These are phyloP conservation scores for Elgaria multicarinata DNA, from an alignment of 2,113 vertebrate genomes.

Conservation along the genomic window DNA sequence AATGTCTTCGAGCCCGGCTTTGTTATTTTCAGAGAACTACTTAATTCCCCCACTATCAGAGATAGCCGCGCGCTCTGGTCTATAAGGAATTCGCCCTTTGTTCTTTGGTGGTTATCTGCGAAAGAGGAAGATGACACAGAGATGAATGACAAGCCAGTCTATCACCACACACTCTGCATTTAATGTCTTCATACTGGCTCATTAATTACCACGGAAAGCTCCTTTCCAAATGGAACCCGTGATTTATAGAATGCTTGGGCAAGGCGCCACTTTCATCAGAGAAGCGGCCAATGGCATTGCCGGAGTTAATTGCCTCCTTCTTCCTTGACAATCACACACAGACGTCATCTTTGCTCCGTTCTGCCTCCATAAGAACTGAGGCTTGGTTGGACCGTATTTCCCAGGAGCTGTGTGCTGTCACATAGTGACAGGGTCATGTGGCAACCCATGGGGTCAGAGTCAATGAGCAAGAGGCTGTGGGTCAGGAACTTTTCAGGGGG, in stretches of 20 bases:
- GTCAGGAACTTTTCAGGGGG: no score
- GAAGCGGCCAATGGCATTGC: slow-evolving; percentile 26
- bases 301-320: slow-evolving; percentile 12
- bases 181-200: slow-evolving; percentile 75
- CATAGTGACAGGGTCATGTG: background rate
- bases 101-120: slow-evolving; percentile 63
- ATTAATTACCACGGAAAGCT: slow-evolving; percentile 74
- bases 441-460: no score
- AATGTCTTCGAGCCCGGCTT: slow-evolving; percentile 61
- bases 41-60: slow-evolving; percentile 67
- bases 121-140: slow-evolving; percentile 66
- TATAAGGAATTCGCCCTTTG: slow-evolving; percentile 71
- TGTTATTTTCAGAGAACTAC: slow-evolving; percentile 67
- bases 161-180: slow-evolving; percentile 61
- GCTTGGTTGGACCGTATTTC: background rate
- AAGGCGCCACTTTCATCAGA: slow-evolving; percentile 57
- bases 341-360: background rate
- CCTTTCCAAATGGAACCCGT: slow-evolving; percentile 63
- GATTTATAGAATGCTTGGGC: slow-evolving; percentile 70
- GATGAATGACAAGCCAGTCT: slow-evolving; percentile 67
- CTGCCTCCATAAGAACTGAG: background rate
- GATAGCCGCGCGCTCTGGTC: slow-evolving; percentile 62
- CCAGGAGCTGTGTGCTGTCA: background rate
- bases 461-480: background rate
- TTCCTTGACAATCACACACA: background rate